A percentile compares a stretch with the other conserved stretches of the same genome.
Conservation (phyloP, 2,113 vertebrate genomes). For the Oryctolagus cuniculus region mOryCun1.1 NC_091447.1:48831001-48831500, state of each 20-base stretch:
- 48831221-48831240: not conserved
- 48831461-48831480: too few relatives aligned
- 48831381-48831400: not conserved
- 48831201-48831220: not conserved
- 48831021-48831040: too few relatives aligned
- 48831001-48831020: too few relatives aligned
- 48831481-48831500: too few relatives aligned
- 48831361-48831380: not conserved
- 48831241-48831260: not conserved
- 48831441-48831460: not conserved
- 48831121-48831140: not conserved
- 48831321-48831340: not conserved
- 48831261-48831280: not conserved
- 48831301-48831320: not conserved
- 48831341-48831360: not conserved
- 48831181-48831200: not conserved
- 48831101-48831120: not conserved
- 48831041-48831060: too few relatives aligned
- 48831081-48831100: not conserved
- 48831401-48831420: not conserved
- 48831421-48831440: too few relatives aligned
- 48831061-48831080: too few relatives aligned
- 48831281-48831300: not conserved
- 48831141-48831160: not conserved
- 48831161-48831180: not conserved